phyloP scores from a whole-genome alignment of 2,888 invertebrate genomes.

The Onthophagus sagittarius region DNA sequence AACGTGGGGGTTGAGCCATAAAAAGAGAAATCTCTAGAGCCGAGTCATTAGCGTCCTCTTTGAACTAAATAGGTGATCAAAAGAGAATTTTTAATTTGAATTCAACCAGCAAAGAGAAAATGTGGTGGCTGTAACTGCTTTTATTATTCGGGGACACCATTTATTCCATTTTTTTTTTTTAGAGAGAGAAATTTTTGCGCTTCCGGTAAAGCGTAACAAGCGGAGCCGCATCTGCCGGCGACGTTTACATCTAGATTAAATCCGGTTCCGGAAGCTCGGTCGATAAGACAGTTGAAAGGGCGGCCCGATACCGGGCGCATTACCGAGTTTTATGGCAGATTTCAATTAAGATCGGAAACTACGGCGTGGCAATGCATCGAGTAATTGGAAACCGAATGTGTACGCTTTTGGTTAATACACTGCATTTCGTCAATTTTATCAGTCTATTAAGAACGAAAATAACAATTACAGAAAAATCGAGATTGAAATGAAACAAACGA shows the following conservation, averaged over 20 bases:
- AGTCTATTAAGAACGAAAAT: not conserved
- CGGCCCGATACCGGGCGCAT: not conserved
- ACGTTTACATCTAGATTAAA: constrained; percentile 6
- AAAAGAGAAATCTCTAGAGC: not conserved
- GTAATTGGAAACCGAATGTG: not conserved
- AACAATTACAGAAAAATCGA: not conserved
- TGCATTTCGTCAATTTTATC: not conserved
- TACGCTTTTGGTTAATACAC: not conserved
- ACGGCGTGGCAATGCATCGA: not conserved
- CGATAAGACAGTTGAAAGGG: constrained; percentile 1
- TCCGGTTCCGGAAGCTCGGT: not conserved
- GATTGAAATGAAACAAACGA: constrained; percentile 12
- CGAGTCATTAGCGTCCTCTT: constrained; percentile 7
- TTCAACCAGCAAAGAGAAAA: not conserved
- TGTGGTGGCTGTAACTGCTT: not conserved
- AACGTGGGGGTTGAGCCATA: not conserved
- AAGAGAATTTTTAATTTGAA: constrained; percentile 4
- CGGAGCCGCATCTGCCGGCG: constrained; percentile 2
- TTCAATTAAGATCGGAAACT: constrained; percentile 7
- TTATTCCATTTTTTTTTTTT: not conserved
- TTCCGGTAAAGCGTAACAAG: constrained; percentile 4
- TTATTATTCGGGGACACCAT: not conserved
- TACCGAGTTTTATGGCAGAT: constrained; percentile 1
- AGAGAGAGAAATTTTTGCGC: not conserved
- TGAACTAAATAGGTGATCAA: constrained; percentile 9